phyloP scores from a whole-genome alignment of 2,113 vertebrate species.

The Collichthys lucidus region DNA sequence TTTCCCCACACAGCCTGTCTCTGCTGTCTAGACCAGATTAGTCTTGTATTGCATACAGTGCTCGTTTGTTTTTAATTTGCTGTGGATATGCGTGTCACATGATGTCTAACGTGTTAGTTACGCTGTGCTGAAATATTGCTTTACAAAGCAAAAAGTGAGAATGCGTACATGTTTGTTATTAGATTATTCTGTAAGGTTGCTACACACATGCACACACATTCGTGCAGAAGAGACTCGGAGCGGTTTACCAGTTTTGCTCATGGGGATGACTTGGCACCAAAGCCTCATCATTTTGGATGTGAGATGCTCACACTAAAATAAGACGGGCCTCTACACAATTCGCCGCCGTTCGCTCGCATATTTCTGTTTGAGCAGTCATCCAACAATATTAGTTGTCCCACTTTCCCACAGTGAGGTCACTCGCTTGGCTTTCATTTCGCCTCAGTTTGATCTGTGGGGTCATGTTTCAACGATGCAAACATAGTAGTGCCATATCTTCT shows the following conservation, averaged over 20 bases:
- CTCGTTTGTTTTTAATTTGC: conserved; percentile 32
- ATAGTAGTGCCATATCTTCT: background rate
- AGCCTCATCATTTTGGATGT: background rate
- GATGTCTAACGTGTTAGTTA: conserved; percentile 5
- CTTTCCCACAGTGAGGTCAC: conserved; percentile 64
- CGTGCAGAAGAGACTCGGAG: background rate
- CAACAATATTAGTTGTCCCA: conserved; percentile 45
- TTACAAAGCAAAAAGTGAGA: background rate
- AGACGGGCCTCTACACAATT: background rate
- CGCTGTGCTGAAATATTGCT: conserved; percentile 17
- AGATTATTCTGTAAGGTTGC: conserved; percentile 3
- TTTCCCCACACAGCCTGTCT: conserved; percentile 41
- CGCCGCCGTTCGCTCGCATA: conserved; percentile 18
- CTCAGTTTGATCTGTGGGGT: conserved; percentile 41
- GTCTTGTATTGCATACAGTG: conserved; percentile 11
- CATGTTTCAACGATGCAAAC: conserved; percentile 14
- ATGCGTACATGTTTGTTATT: background rate
- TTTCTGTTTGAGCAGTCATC: conserved; percentile 41
- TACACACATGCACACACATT: background rate
- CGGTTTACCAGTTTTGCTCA: background rate
- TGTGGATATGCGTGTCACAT: conserved; percentile 26
- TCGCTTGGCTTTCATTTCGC: conserved; percentile 52
- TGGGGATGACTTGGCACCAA: background rate
- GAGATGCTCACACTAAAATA: background rate
- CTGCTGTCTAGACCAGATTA: background rate